phyloP scores from a whole-genome alignment of 2,113 vertebrate genomes.

The Formicarius rufipectus region DNA sequence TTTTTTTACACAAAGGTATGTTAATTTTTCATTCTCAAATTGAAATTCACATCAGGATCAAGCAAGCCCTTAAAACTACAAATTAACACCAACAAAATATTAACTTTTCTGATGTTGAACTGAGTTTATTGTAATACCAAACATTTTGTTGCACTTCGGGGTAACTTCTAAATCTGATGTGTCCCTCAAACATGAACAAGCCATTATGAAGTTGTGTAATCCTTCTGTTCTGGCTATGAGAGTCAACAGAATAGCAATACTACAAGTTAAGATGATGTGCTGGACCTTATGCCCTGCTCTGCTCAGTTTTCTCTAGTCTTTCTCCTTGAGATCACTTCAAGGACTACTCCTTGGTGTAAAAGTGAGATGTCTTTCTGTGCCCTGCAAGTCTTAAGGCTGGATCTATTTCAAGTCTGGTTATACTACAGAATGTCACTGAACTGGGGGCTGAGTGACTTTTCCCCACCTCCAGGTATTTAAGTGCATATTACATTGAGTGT shows the following conservation, averaged over 20 bases:
- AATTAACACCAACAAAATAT: background rate
- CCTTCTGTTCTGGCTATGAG: background rate
- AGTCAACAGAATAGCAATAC: background rate
- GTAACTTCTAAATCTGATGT: background rate
- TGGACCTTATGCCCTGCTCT: background rate
- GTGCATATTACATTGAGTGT: background rate
- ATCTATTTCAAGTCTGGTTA: background rate
- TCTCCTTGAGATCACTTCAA: background rate
- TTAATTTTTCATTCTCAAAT: background rate
- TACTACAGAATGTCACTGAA: background rate
- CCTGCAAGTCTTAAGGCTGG: background rate
- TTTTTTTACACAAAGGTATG: background rate
- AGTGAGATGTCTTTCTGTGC: background rate
- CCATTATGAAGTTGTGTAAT: background rate
- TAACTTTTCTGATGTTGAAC: background rate
- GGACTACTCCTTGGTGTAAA: background rate
- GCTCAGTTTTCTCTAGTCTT: background rate
- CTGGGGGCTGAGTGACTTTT: background rate
- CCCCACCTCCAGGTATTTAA: background rate
- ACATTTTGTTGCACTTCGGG: background rate
- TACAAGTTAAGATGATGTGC: background rate
- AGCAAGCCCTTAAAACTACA: background rate
- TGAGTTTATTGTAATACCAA: background rate
- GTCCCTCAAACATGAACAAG: background rate
- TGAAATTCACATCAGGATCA: background rate